Base-by-base conservation (phyloP, 2,888 invertebrate genomes). In the Halictus quadricinctus region DNA sequence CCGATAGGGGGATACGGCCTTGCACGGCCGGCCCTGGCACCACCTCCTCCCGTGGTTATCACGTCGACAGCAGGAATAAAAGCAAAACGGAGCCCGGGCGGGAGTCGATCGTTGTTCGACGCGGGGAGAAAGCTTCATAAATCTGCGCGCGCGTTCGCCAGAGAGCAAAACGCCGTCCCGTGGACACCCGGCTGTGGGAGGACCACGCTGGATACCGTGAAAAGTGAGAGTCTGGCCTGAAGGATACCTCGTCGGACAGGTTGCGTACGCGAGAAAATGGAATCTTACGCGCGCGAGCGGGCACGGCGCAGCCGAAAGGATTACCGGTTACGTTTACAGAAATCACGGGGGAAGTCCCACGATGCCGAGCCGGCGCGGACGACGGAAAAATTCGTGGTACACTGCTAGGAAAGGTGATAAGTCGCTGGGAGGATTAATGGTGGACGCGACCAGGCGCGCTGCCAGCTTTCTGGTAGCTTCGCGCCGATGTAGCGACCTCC, bases 41-140 rank as follows among this genome's bases (percentile, higher is more conserved):
- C 76, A 13, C 74, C 79, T 76, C 29, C 36, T 66, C 64, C 76
- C 41, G 46, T 25, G 79, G 72, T 81, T 80, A 83, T 87, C 81
- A 74, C 79, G 46, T 25, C 82, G 41, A 69, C 69, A 41, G 46
- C 10, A 15, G 41, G 74, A 84, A 90, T 87, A 88, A 90, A 90
- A 87, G 78, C 83, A 84, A 88, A 72, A 81, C 69, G 36, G 41
- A 18, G 36, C 36, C 21, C 64, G 7, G 7, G 29, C 69, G 74
- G 54, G 72, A 70, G 79, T 81, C 81, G 84, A 85, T 86, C 87
- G 88, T 87, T 90, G 88, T 87, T 90, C 84, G 82, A 80, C 81
- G 83, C 72, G 76, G 84, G 80, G 89, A 90, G 93, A 93, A 93
- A 93, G 93, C 91, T 93, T 91, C 92, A 91, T 93, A 93, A 92